Evolutionary conservation across 2,888 invertebrate genomes (phyloP).

Genomic region (Pristionchus exspectatus): DNA sequence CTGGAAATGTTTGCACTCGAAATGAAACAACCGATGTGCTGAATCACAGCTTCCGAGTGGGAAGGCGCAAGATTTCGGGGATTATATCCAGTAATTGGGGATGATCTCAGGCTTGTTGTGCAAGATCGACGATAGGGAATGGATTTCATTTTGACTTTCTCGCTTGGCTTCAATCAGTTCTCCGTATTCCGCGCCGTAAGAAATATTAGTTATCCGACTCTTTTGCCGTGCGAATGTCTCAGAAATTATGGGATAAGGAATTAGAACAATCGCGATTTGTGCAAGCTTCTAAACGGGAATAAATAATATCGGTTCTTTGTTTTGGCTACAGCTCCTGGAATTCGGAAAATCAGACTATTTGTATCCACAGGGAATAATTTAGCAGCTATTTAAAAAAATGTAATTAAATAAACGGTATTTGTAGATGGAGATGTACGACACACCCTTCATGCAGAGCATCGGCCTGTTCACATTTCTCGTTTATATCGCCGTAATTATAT

Average conservation of each 20-base stretch:
- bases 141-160: no score
- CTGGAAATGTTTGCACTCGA: no score
- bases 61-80: neutral
- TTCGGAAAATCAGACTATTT: neutral
- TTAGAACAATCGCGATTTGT: no score
- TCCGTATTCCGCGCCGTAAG: no score
- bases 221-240: no score
- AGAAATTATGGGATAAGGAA: no score
- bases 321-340: no score
- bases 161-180: no score
- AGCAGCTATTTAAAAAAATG: neutral
- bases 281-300: no score
- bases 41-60: neutral
- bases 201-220: no score
- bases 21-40: neutral
- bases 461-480: constrained; percentile 9
- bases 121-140: neutral
- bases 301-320: no score
- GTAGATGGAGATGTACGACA: constrained; percentile 12
- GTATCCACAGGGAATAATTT: neutral
- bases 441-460: constrained; percentile 37
- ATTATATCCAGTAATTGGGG: neutral
- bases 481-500: constrained; percentile 5
- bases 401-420: neutral
- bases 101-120: neutral